Evolutionary conservation across 2,113 vertebrate species (phyloP).

Genomic region (Tragelaphus imberbis): DNA sequence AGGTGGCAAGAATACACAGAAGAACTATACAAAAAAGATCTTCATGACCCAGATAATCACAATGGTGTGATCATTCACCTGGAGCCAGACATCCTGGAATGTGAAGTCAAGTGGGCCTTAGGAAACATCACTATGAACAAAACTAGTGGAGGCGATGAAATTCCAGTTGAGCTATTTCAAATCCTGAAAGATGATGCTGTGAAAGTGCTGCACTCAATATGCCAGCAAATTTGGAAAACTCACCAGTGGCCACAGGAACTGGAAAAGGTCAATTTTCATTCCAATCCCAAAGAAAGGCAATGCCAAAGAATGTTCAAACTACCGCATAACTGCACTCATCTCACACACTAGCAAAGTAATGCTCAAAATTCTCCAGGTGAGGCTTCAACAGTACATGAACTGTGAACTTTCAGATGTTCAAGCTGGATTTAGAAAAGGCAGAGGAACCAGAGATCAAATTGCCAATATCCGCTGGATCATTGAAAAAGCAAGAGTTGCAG

Average conservation of each 20-base stretch:
- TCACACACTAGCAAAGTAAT: not conserved
- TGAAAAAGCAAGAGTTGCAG: rapidly evolving
- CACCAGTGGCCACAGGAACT: not conserved
- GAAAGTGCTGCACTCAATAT: not conserved
- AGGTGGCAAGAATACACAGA: not conserved
- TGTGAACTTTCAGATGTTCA: rapidly evolving
- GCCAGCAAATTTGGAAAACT: not conserved
- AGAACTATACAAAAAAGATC: not conserved
- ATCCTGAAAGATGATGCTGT: not conserved
- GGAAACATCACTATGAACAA: not conserved
- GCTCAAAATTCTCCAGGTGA: not conserved
- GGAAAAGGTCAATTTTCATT: not conserved
- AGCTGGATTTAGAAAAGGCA: not conserved
- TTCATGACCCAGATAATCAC: not conserved
- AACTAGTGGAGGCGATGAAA: not conserved
- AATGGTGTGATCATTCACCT: not conserved
- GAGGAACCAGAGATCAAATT: not conserved
- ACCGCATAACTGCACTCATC: not conserved
- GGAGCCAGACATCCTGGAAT: not conserved
- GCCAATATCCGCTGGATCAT: not conserved
- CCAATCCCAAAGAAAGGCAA: not conserved
- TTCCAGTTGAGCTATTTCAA: not conserved
- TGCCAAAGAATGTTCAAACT: not conserved
- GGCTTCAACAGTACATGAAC: not conserved
- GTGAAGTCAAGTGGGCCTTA: not conserved